phyloP scores from a whole-genome alignment of 2,888 invertebrate genomes.

The Mesochorus sp. region DNA sequence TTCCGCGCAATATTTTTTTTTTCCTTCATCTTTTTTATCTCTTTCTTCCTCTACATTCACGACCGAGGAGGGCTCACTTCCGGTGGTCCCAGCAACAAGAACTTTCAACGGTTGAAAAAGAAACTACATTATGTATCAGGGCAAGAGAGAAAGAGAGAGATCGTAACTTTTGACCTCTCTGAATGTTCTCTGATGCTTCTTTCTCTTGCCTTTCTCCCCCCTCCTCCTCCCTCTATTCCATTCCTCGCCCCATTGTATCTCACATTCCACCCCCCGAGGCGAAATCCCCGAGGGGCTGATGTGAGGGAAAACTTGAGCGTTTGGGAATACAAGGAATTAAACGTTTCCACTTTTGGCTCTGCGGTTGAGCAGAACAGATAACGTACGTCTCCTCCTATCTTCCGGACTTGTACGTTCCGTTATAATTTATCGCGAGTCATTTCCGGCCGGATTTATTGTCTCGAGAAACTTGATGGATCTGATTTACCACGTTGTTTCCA shows the following conservation, averaged over 20 bases:
- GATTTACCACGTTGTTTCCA: too few species aligned
- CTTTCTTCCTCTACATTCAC: background rate
- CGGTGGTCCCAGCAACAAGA: slow-evolving; percentile 30
- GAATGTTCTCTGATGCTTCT: slow-evolving; percentile 47
- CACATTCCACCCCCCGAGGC: slow-evolving; percentile 12
- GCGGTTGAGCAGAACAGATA: slow-evolving; percentile 13
- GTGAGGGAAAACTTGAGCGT: slow-evolving; percentile 59
- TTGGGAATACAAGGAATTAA: slow-evolving; percentile 62
- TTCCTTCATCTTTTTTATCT: background rate
- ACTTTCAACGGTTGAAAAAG: slow-evolving; percentile 53
- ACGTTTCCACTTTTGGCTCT: slow-evolving; percentile 52
- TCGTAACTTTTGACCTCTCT: slow-evolving; percentile 61
- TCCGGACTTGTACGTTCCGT: too few species aligned
- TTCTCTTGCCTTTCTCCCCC: slow-evolving; percentile 24
- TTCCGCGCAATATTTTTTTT: background rate
- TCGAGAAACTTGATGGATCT: too few species aligned
- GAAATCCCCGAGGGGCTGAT: too few species aligned
- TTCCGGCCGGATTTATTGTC: background rate
- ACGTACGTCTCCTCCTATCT: slow-evolving; percentile 19
- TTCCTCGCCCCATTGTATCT: too few species aligned
- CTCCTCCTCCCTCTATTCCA: too few species aligned
- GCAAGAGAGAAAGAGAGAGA: slow-evolving; percentile 2
- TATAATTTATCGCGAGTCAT: slow-evolving; percentile 25
- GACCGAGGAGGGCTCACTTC: background rate
- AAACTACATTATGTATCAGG: slow-evolving; percentile 66